phyloP scores from a whole-genome alignment of 2,888 invertebrate genomes.

The Hoplodrina ambigua region DNA sequence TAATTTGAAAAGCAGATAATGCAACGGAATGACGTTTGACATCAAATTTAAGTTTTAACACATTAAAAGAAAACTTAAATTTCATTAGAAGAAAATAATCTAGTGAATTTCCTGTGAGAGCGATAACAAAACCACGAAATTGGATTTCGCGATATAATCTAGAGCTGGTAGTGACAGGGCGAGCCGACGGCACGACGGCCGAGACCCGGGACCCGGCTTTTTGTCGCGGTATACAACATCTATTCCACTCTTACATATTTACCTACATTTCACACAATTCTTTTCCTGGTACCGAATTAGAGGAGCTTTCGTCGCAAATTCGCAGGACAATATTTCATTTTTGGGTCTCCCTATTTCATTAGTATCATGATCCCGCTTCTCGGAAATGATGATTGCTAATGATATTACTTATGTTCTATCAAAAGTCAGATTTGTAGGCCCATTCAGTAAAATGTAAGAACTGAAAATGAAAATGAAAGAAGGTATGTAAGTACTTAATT shows the following conservation, averaged over 20 bases:
- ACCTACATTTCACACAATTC: slow-evolving; percentile 50
- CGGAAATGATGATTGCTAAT: slow-evolving; percentile 34
- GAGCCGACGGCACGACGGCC: slow-evolving; percentile 68
- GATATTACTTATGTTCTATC: slow-evolving; percentile 22
- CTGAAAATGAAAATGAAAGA: background rate
- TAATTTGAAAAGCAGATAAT: background rate
- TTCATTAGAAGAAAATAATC: slow-evolving; percentile 79
- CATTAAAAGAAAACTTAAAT: slow-evolving; percentile 60
- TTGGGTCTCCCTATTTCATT: slow-evolving; percentile 38
- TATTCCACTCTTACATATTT: slow-evolving; percentile 55
- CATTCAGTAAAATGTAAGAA: slow-evolving; percentile 7
- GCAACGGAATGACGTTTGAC: background rate
- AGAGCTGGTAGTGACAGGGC: slow-evolving; percentile 82
- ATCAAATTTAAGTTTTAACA: slow-evolving; percentile 33
- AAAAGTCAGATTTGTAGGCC: slow-evolving; percentile 27
- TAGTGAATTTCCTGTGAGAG: slow-evolving; percentile 82
- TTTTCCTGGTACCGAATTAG: slow-evolving; percentile 50
- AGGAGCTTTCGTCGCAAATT: slow-evolving; percentile 20
- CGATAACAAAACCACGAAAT: slow-evolving; percentile 90
- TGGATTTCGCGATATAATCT: slow-evolving; percentile 90
- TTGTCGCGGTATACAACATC: slow-evolving; percentile 59
- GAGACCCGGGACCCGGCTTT: slow-evolving; percentile 65
- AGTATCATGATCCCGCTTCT: slow-evolving; percentile 15
- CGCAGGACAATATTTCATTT: slow-evolving; percentile 29
- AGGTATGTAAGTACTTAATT: background rate